Conservation (phyloP, 2,888 invertebrate species). For the Drosophila bunnanda region DNA sequence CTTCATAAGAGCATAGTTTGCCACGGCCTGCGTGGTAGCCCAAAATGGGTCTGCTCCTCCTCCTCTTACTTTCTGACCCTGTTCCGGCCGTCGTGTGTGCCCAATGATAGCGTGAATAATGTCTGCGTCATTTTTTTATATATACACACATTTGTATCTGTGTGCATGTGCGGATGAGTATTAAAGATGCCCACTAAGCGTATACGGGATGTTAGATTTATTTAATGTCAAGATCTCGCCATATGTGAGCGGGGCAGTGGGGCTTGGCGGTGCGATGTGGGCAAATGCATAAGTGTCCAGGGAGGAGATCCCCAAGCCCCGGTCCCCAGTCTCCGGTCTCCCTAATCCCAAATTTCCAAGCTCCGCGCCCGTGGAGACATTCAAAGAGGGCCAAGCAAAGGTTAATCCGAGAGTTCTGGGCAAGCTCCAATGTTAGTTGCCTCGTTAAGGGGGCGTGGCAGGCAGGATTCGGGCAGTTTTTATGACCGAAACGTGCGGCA, state of each 20-base stretch:
- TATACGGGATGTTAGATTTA: constrained; percentile 72
- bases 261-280: constrained; percentile 19
- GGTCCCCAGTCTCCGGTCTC: constrained; percentile 14
- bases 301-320: constrained; percentile 43
- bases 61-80: constrained; percentile 15
- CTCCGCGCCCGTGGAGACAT: constrained; percentile 50
- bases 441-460: constrained; percentile 68
- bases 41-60: constrained; percentile 51
- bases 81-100: constrained; percentile 28
- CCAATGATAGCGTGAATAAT: constrained; percentile 81
- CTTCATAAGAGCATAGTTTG: constrained; percentile 51
- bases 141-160: constrained; percentile 26
- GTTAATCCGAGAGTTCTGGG: constrained; percentile 57
- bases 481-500: constrained; percentile 79
- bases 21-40: constrained; percentile 44
- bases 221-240: constrained; percentile 71
- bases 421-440: constrained; percentile 55
- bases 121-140: constrained; percentile 75
- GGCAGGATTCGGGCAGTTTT: constrained; percentile 62
- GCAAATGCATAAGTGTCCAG: constrained; percentile 68
- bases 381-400: constrained; percentile 56
- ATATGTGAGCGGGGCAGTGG: constrained; percentile 36
- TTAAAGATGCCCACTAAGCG: constrained; percentile 75
- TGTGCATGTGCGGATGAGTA: constrained; percentile 45
- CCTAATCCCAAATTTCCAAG: constrained; percentile 13